Conservation (phyloP, 2,797 vertebrate species). For the Silurus lanzhouensis region DNA sequence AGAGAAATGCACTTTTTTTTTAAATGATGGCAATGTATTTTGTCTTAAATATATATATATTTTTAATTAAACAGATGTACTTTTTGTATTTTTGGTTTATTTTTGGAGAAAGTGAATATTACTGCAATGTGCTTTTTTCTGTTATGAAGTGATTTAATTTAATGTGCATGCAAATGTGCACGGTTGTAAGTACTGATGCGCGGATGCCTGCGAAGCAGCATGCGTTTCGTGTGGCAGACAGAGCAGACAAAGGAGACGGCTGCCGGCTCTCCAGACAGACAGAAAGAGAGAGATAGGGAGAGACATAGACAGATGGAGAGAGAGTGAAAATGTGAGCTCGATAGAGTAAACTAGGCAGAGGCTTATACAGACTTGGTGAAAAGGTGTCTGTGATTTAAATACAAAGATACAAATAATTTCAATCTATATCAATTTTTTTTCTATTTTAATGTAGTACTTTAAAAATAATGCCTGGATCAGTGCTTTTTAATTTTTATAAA, state of each 20-base stretch:
- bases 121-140: background rate
- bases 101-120: background rate
- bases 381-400: conserved; percentile 1
- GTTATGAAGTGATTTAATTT: background rate
- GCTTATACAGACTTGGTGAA: background rate
- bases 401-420: background rate
- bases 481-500: background rate
- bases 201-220: conserved; percentile 62
- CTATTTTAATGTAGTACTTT: background rate
- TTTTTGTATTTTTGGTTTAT: background rate
- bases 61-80: background rate
- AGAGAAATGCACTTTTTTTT: conserved; percentile 50
- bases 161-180: conserved; percentile 22
- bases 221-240: conserved; percentile 69
- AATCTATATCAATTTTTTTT: background rate
- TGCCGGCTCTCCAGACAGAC: conserved; percentile 31
- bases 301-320: conserved; percentile 1
- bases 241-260: conserved; percentile 47
- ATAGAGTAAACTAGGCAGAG: background rate
- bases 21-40: background rate
- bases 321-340: background rate
- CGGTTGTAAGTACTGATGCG: conserved; percentile 49
- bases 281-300: conserved; percentile 22
- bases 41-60: background rate
- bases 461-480: background rate